phyloP scores from a whole-genome alignment of 1,140 invertebrate genomes.

The Gryllus bimaculatus region DNA sequence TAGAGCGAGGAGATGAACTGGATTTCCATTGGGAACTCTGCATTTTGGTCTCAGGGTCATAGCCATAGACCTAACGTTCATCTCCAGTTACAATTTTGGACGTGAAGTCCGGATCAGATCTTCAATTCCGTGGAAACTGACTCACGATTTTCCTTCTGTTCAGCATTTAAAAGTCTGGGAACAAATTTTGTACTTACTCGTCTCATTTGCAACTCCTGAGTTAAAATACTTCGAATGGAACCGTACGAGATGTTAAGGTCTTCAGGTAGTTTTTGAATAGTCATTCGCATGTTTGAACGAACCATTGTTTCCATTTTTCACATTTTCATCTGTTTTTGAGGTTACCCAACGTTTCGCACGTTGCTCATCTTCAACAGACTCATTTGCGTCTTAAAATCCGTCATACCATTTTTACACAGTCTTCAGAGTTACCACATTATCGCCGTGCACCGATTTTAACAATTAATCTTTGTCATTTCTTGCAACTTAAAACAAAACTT shows the following conservation, averaged over 20 bases:
- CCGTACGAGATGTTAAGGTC: not conserved
- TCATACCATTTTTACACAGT: constrained; percentile 8
- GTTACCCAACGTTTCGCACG: not conserved
- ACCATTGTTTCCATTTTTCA: not conserved
- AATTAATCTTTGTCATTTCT: not conserved
- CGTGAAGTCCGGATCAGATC: constrained; percentile 11
- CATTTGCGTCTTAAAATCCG: not conserved
- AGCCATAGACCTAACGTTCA: constrained; percentile 15
- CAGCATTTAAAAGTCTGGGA: constrained; percentile 14
- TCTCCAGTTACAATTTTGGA: constrained; percentile 15
- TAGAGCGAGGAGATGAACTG: too few species aligned
- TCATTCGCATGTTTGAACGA: not conserved
- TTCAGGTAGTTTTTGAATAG: constrained; percentile 10
- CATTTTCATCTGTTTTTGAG: constrained; percentile 15
- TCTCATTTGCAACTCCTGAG: constrained; percentile 15
- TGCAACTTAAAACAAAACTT: constrained; percentile 15
- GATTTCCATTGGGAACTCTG: too few species aligned
- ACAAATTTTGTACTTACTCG: constrained; percentile 15
- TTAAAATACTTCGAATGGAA: constrained; percentile 14
- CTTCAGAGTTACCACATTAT: too few species aligned
- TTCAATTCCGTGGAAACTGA: constrained; percentile 15
- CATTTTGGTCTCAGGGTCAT: not conserved
- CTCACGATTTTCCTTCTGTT: constrained; percentile 17
- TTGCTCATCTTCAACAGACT: constrained; percentile 7
- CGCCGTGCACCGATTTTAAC: too few species aligned